Base-by-base conservation (phyloP, 2,113 vertebrate genomes). In the Jacana jacana region DNA sequence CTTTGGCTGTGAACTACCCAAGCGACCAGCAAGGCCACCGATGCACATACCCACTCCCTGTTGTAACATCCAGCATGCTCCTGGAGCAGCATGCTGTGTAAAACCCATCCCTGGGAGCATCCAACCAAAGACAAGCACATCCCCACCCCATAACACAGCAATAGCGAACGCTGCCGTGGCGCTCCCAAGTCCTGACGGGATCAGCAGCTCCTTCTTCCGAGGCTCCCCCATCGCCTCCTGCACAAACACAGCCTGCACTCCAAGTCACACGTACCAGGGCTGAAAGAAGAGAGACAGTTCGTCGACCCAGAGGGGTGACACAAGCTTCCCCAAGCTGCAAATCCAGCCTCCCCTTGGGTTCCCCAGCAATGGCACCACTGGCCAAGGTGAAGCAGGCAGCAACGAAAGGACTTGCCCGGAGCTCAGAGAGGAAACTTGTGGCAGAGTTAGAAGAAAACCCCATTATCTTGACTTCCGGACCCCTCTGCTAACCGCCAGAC, bases 401-500 rank as follows among this genome's bases (percentile, higher is more conserved):
- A 3, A 94, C 12, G 18, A 64, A 83, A 94, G 66, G 68, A 86
- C 82, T 71, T 28, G 75, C 94, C 93, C 11, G 11, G 69, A 86
- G 90, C 80, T 94, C 61, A 2, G 44, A 75, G 60, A 95, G 95
- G 95, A 96, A 97, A 77, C 37, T 91, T 93, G 92, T 86, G 92
- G 96, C 2, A 0, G 72, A 94, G 86, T 70, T 76, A 96, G 82
- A 97, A 96, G 95, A 95, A 92, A 95, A 95, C 93, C 95, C 88
- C 77, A 17, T 93, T 97, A 97, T 97, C 93, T 86, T 46, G 11
- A 54, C 82, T 97, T 96, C 97, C 90, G 91, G 93, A 60, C 92
- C 92, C 92, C 89, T 91, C 82, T 91, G 92, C 83, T 81, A 97
- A 96, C 95, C 92, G 3, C 96, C 85, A 96, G 95, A 97, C 94